Evolutionary conservation across 1,140 invertebrate genomes (phyloP), one percentile per base, ranked within the genome.

Genomic region (Drosophila takahashii): DNA sequence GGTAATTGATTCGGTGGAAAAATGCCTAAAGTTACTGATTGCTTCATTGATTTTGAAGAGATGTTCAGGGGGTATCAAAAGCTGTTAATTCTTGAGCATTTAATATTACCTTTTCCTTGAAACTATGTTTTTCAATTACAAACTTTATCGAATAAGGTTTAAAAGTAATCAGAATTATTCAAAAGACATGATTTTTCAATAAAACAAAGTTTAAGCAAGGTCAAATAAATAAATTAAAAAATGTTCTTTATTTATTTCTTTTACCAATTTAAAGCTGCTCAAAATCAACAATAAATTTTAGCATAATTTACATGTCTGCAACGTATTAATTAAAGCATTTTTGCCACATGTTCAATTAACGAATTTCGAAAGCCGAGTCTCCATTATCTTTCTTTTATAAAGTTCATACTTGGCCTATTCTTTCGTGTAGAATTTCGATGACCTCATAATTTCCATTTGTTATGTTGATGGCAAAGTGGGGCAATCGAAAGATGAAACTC

Each of bases 331-430:
- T 47, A 27, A 56, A 70, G 47, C 42, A 56, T 26, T 54, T 18
- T 67, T 51, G 45, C 37, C 69, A 71, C 66, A 71, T 72, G 32
- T 51, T 51, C 53, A 71, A 60, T 72, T 71, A 52, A 60, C 13
- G 18, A 44, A 42, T 39, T 59, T 37, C 37, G 16, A 69, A 71
- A 16, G 32, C 13, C 37, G 9, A 16, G 13, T 22, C 36, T 72
- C 39, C 45, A 72, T 59, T 70, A 70, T 51, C 26, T 37, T 18
- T 32, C 29, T 32, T 51, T 36, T 39, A 41, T 58, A 37, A 69
- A 41, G 36, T 37, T 32, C 29, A 29, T 29, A 29, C 1, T 47
- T 45, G 34, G 26, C 61, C 37, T 36, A 36, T 65, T 65, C 13
- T 11, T 3, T 69, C 5, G 27, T n/a, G 18, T 32, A 13, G 41